These are phyloP conservation scores for Neopipo cinnamomea DNA, from an alignment of 2,113 vertebrate species.

Conservation along the genomic window DNA sequence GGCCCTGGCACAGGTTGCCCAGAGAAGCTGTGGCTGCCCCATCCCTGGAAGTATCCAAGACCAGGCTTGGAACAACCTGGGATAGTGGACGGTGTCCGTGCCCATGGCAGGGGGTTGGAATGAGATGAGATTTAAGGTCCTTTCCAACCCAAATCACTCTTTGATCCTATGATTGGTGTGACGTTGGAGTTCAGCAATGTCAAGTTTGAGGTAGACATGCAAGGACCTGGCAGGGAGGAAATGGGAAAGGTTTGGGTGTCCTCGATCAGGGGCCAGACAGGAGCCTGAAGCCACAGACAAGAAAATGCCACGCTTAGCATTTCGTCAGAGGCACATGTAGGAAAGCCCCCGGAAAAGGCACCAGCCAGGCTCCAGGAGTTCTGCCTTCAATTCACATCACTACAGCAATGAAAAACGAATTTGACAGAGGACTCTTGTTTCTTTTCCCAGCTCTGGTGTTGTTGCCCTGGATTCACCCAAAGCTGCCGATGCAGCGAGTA, in stretches of 20 bases:
- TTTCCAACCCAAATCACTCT: background rate
- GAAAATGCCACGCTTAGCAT: background rate
- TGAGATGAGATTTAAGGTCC: background rate
- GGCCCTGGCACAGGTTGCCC: background rate
- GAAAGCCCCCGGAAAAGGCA: background rate
- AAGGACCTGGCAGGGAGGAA: background rate
- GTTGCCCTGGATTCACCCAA: background rate
- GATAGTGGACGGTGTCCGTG: background rate
- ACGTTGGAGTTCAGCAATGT: accelerated
- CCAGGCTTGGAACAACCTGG: background rate
- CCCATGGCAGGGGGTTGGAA: background rate
- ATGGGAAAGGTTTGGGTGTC: background rate
- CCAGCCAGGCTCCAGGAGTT: background rate
- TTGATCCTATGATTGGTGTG: background rate
- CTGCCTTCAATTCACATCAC: background rate
- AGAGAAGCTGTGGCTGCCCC: background rate
- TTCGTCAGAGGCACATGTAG: background rate
- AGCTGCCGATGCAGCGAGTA: background rate
- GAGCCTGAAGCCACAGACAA: background rate
- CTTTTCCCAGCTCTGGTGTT: background rate
- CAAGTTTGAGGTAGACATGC: accelerated
- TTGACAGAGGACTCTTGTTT: background rate
- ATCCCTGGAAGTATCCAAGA: background rate
- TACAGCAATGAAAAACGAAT: background rate
- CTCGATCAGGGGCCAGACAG: accelerated